Evolutionary conservation across 2,113 vertebrate genomes (phyloP), one percentile per base, ranked within the genome.

Genomic region (Pungitius pungitius): DNA sequence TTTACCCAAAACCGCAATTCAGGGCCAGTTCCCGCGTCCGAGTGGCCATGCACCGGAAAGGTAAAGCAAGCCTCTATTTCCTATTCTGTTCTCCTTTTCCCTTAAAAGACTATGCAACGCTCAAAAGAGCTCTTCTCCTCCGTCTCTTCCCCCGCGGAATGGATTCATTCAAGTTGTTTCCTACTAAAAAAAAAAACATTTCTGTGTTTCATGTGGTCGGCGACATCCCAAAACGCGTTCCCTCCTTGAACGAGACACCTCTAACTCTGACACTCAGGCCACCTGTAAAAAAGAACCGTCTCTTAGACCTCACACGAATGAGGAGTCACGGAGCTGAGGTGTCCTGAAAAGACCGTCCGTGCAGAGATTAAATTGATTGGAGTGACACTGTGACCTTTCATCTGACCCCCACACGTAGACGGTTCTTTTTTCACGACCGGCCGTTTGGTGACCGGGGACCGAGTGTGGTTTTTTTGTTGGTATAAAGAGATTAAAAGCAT

Each of bases 401-500:
- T 47, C 18, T 7, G 42, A n/a, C n/a, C n/a, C n/a, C n/a, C n/a
- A n/a, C n/a, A n/a, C n/a, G n/a, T n/a, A n/a, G n/a, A n/a, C n/a
- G n/a, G n/a, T n/a, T n/a, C n/a, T n/a, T n/a, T n/a, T n/a, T n/a
- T n/a, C n/a, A n/a, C n/a, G n/a, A n/a, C n/a, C n/a, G n/a, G n/a
- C n/a, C n/a, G n/a, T n/a, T n/a, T n/a, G n/a, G n/a, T n/a, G n/a
- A n/a, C n/a, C n/a, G n/a, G n/a, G n/a, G n/a, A n/a, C n/a, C n/a
- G n/a, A n/a, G n/a, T n/a, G n/a, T n/a, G n/a, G n/a, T n/a, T n/a
- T n/a, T n/a, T n/a, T n/a, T n/a, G n/a, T n/a, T n/a, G n/a, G n/a
- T n/a, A n/a, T n/a, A n/a, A n/a, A n/a, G n/a, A n/a, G n/a, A 61
- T 72, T 8, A 61, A 72, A 61, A 51, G 45, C 69, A 61, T 57